Base-by-base conservation (phyloP, 2,888 invertebrate genomes). In the Diadegma fenestrale region DNA sequence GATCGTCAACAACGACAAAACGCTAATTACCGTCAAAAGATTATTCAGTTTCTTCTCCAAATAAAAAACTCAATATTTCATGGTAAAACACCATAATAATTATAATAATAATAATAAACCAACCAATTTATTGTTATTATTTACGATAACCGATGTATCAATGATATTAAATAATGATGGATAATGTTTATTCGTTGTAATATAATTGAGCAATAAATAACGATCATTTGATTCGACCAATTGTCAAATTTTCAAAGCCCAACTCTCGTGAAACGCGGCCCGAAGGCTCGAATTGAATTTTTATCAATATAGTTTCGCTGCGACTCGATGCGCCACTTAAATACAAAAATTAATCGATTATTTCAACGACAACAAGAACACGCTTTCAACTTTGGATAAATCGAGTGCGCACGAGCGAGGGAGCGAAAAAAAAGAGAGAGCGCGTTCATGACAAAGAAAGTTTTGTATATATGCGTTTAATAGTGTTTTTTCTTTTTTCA, bases 391-490 rank as follows among this genome's bases (percentile, higher is more conserved):
- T 12, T 58, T 58, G 0, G 14, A 51, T 1, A 51, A 22, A 54
- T 22, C 0, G 54, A 54, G 19, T 3, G 26, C 6, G n/a, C 19
- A 12, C 6, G n/a, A 7, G n/a, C n/a, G 48, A 48, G 45, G 4
- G 45, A 22, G 68, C 7, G 68, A 43, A 45, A 19, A 22, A 43
- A 22, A 37, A 58, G 4, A 33, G 61, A 22, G 69, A 79, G 79
- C 69, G 26, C 72, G 37, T 51, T 72, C 80, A 80, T 80, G 80
- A 80, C 80, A 72, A 80, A 72, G 72, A 80, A 51, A 33, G 14
- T 80, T 72, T 72, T 80, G 72, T 64, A 80, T 80, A 80, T 37
- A 64, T 54, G 54, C 54, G 22, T 54, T 10, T 37, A 37, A 54
- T 22, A 54, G 26, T 10, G 12, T 22, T 22, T 22, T 22, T 54